Base-by-base conservation (phyloP, 2,888 invertebrate species). In the Cheilosia grossa region DNA sequence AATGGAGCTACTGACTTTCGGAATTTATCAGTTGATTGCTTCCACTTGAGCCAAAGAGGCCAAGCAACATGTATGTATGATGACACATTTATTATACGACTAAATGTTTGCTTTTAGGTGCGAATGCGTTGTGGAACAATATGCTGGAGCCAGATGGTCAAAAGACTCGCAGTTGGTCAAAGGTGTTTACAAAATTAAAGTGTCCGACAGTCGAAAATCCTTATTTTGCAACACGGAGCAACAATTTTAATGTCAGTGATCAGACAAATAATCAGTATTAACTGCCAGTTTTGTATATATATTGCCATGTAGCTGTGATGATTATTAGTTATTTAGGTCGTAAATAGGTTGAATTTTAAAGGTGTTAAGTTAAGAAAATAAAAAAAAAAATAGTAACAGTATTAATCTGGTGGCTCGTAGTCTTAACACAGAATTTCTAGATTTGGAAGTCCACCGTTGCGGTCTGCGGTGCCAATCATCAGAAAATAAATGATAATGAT, bases 91-190 rank as follows among this genome's bases (percentile, higher is more conserved):
- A 15, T 13, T 24, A 17, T 19, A 21, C n/a, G 33, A 33, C n/a
- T 37, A 13, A 56, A 40, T 40, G 49, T 9, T 10, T n/a, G 15
- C 51, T 40, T 19, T 54, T 24, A 88, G 94, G 93, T 87, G 92
- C 93, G 19, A 94, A 93, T 88, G 92, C 93, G 13, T 87, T 94
- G 2, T 95, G 95, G 95, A 94, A 94, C 88, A 94, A 94, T 87
- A 91, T 95, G 90, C 87, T 95, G 75, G 93, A 94, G 89, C 92
- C 93, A 15, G 91, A 93, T 0, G 93, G 93, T 2, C 88, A 91
- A 44, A 94, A 94, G 89, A 89, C 91, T 3, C 69, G 66, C 4
- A 88, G 88, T 13, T 89, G 87, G 85, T 77, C 85, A 2, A 87
- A 87, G 15, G 88, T 90, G 10, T 91, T 91, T 51, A 86, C 88